A percentile compares a stretch with the other conserved stretches of the same genome.
phyloP scores from a whole-genome alignment of 2,797 vertebrate genomes.

The Molossus molossus region DNA sequence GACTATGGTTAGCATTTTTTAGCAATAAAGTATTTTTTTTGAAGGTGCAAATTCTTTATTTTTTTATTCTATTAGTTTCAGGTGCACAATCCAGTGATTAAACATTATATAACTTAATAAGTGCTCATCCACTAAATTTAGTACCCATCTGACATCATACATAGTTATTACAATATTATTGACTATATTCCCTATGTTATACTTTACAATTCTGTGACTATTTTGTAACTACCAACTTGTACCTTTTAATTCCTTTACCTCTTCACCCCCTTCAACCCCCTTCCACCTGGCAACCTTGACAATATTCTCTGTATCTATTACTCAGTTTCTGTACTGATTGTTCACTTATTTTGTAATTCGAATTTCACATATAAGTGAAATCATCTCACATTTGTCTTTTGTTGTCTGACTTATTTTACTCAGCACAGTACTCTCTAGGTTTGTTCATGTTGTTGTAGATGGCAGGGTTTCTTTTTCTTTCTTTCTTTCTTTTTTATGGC shows the following conservation, averaged over 20 bases:
- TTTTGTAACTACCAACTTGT: too few species aligned
- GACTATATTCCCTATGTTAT: neutral
- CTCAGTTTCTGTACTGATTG: neutral
- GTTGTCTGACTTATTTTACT: neutral
- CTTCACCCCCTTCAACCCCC: neutral
- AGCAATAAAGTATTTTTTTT: neutral
- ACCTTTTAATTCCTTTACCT: too few species aligned
- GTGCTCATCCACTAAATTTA: too few species aligned
- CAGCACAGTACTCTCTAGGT: neutral
- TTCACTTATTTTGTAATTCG: neutral
- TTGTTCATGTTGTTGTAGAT: neutral
- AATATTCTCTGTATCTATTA: neutral
- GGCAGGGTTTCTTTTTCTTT: too few species aligned
- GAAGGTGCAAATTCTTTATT: neutral
- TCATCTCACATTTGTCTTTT: neutral
- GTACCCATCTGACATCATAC: neutral
- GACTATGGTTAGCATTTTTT: neutral
- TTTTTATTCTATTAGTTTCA: neutral
- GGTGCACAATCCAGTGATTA: neutral
- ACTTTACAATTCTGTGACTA: neutral
- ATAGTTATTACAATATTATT: neutral
- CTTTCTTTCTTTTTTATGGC: too few species aligned
- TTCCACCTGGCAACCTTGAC: neutral
- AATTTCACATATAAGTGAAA: neutral
- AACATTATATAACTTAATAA: neutral